Percentiles rank a stretch among this genome's conserved stretches.
Conservation (phyloP, 2,797 vertebrate genomes). For the Crenichthys baileyi region DNA sequence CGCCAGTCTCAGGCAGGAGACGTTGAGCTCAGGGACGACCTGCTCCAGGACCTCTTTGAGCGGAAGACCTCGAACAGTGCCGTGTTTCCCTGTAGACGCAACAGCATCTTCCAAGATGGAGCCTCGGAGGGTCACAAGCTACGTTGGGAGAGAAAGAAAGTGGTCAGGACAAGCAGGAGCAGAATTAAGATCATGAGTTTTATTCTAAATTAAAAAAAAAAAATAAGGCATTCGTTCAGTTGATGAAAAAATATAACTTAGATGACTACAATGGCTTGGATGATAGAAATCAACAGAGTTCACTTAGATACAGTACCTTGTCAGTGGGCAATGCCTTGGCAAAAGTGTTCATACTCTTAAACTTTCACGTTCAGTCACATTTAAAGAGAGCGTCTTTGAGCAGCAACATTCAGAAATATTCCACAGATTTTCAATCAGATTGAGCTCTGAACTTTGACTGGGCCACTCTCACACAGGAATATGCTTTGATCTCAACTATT, state of each 20-base stretch:
- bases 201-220: too few species aligned
- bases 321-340: conserved; percentile 5
- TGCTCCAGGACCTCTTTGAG: conserved; percentile 90
- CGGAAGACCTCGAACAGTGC: conserved; percentile 87
- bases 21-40: conserved; percentile 88
- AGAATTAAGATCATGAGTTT: neutral
- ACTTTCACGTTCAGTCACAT: neutral
- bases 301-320: neutral
- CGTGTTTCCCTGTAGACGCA: conserved; percentile 84
- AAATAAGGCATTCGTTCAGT: neutral
- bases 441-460: neutral
- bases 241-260: neutral
- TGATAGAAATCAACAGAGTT: neutral
- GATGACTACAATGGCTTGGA: neutral
- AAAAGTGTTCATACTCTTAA: too few species aligned
- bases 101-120: conserved; percentile 89
- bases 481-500: neutral
- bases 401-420: neutral
- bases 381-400: neutral
- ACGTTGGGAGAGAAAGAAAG: conserved; percentile 3
- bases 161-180: neutral
- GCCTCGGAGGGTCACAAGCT: conserved; percentile 91
- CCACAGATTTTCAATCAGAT: neutral
- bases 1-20: conserved; percentile 87
- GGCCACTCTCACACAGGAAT: neutral